These are phyloP conservation scores for Stichopus horrens DNA, from an alignment of 53 echinoderm and acorn worm species.

Conservation along the genomic window DNA sequence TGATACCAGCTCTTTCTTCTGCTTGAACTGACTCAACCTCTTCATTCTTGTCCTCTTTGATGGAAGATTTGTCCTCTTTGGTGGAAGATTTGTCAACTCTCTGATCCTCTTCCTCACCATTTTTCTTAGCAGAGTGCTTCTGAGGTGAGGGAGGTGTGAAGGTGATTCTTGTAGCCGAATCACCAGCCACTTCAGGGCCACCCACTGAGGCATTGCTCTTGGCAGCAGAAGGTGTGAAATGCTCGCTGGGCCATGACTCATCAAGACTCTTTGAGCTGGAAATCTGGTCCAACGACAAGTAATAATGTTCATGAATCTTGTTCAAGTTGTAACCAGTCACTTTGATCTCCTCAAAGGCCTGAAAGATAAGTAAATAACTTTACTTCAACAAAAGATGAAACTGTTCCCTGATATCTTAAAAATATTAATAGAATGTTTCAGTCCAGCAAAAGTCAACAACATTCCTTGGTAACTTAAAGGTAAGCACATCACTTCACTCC, in stretches of 20 bases:
- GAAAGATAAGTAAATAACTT: neutral
- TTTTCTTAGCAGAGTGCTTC: conserved; percentile 31
- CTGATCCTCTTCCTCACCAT: neutral
- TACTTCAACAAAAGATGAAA: neutral
- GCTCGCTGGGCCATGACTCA: conserved; percentile 35
- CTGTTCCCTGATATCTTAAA: no score
- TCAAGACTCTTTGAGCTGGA: conserved; percentile 3
- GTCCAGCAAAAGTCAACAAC: neutral
- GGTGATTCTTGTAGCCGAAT: conserved; percentile 65
- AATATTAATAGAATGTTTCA: no score
- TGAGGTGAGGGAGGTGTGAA: conserved; percentile 91
- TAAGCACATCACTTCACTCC: neutral
- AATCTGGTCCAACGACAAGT: conserved; percentile 70
- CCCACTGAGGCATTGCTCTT: neutral
- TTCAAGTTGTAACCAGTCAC: conserved; percentile 69
- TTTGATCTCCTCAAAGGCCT: conserved; percentile 68
- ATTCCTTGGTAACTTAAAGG: neutral
- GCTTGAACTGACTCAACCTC: neutral
- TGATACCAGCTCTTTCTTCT: neutral
- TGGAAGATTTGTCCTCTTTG: neutral
- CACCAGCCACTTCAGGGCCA: conserved; percentile 2
- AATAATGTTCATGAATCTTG: conserved; percentile 83
- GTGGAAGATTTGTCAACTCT: neutral
- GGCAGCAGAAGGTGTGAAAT: neutral
- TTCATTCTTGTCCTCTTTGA: conserved; percentile 5